These are phyloP conservation scores for Erythrolamprus reginae DNA, from an alignment of 2,113 vertebrate genomes.

Conservation along the genomic window DNA sequence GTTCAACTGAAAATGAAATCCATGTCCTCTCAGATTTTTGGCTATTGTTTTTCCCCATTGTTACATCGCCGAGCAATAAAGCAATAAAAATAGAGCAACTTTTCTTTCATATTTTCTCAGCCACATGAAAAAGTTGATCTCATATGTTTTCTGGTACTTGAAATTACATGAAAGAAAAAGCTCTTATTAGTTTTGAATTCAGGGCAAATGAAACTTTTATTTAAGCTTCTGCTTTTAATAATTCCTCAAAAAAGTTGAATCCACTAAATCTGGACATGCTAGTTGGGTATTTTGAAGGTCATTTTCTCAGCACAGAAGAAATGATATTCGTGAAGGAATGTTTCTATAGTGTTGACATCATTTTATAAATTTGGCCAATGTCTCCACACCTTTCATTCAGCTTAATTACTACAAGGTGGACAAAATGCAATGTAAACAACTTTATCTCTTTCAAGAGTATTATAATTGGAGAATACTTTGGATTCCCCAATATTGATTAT, in stretches of 20 bases:
- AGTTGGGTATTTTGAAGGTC: not conserved
- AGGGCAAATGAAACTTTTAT: not conserved
- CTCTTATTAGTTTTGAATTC: not conserved
- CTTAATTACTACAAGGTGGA: not conserved
- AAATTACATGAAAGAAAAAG: not conserved
- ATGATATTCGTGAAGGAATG: not conserved
- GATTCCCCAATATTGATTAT: not conserved
- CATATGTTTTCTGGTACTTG: not conserved
- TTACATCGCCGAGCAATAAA: not conserved
- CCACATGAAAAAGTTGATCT: not conserved
- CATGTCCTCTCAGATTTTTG: not conserved
- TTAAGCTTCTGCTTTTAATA: not conserved
- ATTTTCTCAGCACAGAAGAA: not conserved
- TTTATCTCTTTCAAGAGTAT: not conserved
- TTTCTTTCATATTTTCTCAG: not conserved
- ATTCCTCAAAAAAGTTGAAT: not conserved
- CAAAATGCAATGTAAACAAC: not conserved
- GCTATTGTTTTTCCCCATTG: not conserved
- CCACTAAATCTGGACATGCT: not conserved
- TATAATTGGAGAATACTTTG: not conserved
- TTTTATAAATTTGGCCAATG: not conserved
- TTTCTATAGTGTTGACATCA: not conserved
- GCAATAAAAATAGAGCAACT: not conserved
- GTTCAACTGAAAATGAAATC: not conserved
- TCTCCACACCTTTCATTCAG: not conserved